Percentiles rank a stretch among this genome's conserved stretches.
phyloP scores from a whole-genome alignment of 1,140 invertebrate genomes.

The Platorchestia sp. region DNA sequence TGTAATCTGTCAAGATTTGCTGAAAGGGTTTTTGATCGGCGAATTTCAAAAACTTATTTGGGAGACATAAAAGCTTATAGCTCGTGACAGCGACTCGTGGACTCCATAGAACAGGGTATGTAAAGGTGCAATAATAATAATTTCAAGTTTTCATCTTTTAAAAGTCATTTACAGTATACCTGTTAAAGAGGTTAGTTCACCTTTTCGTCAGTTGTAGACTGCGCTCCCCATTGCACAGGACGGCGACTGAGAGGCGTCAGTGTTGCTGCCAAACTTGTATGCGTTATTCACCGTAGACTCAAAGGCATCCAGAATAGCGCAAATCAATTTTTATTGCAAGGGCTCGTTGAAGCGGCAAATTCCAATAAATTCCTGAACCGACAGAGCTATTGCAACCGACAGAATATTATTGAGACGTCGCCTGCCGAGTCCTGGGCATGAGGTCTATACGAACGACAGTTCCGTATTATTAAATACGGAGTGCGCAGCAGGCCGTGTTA shows the following conservation, averaged over 20 bases:
- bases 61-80: background rate
- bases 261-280: slow-evolving; percentile 28
- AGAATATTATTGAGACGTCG: slow-evolving; percentile 51
- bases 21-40: background rate
- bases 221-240: background rate
- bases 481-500: background rate
- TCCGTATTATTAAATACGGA: slow-evolving; percentile 18
- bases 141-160: background rate
- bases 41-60: background rate
- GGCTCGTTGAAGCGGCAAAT: slow-evolving; percentile 51
- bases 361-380: slow-evolving; percentile 52
- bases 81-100: background rate
- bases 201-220: background rate
- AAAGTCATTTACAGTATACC: too few species aligned
- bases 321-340: slow-evolving; percentile 55
- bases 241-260: background rate
- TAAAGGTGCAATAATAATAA: background rate
- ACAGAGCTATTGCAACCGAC: slow-evolving; percentile 45
- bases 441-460: background rate
- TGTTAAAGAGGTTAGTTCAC: background rate
- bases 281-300: slow-evolving; percentile 11
- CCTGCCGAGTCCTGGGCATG: background rate
- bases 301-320: slow-evolving; percentile 37
- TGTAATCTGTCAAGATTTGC: too few species aligned
- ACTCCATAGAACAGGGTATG: background rate